Evolutionary conservation across 2,113 vertebrate species (phyloP).

Genomic region (Oophaga pumilio): DNA sequence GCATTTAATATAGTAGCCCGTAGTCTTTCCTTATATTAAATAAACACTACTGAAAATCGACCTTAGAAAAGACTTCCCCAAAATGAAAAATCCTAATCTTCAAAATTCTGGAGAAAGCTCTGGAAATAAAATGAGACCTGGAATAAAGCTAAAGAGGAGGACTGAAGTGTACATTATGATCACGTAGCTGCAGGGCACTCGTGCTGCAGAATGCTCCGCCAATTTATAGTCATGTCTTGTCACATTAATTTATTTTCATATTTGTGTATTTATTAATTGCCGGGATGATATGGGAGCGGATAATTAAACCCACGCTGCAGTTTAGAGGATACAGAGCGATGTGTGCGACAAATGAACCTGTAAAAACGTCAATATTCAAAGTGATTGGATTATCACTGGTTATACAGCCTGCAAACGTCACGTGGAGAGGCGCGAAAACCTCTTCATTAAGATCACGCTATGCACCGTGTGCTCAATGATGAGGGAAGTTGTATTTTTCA

Average conservation of each 20-base stretch:
- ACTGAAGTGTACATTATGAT: conserved; percentile 8
- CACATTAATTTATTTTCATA: conserved; percentile 16
- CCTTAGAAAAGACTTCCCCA: no score
- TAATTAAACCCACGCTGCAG: not conserved
- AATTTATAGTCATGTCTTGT: conserved; percentile 15
- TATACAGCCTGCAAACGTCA: not conserved
- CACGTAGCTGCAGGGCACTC: not conserved
- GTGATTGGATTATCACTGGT: not conserved
- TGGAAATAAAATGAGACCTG: conserved; percentile 33
- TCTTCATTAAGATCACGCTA: not conserved
- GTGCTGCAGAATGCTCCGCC: not conserved
- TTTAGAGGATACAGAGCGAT: not conserved
- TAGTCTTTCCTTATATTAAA: no score
- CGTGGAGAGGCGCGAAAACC: no score
- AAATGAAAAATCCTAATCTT: not conserved
- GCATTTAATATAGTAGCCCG: no score
- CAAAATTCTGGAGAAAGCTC: not conserved
- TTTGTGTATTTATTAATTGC: conserved; percentile 14
- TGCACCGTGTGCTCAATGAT: no score
- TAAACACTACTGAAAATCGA: no score
- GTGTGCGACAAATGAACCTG: not conserved
- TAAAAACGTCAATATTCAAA: not conserved
- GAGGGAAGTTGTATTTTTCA: no score
- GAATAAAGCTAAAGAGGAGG: conserved; percentile 58
- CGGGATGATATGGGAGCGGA: not conserved